Evolutionary conservation across 2,113 vertebrate species (phyloP), one percentile per base, ranked within the genome.

Genomic region (Catharus bicknelli): DNA sequence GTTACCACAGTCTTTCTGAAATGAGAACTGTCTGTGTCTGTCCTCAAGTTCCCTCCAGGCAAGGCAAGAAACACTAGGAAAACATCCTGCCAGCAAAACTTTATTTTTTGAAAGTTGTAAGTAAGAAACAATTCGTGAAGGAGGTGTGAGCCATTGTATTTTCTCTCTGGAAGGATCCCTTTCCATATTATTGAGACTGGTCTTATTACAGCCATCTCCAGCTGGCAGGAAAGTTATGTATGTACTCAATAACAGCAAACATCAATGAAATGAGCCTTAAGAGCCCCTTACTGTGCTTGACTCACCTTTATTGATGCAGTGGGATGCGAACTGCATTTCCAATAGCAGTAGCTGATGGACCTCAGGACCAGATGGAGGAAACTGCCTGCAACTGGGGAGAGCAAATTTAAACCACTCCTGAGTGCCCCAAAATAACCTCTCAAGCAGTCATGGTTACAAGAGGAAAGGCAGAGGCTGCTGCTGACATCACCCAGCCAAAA

Each of bases 251-350:
- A 92, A 88, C 61, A 96, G 66, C 67, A 93, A 92, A 75, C 45
- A 90, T 93, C 88, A 93, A 90, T 72, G 88, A 96, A 93, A 89
- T 55, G 73, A 95, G 83, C 67, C 90, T 94, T 82, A 55, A 70
- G 92, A 88, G 88, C 67, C 67, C 58, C 80, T 93, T 62, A 75
- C 36, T 62, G 73, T 58, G 63, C 53, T 78, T 95, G 88, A 90
- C 50, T 91, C 90, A 86, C 82, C 70, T 80, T 87, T 94, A 93
- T 91, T 95, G 86, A 92, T 93, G 85, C 66, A 81, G 61, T 75
- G 50, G 85, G 74, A 86, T 84, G 55, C 48, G 81, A 92, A 93
- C 78, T 48, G 45, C 47, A 81, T 93, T 92, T 94, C 43, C 70
- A 88, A 73, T 61, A 78, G 42, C 70, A 80, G 59, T 22, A 86